phyloP scores from a whole-genome alignment of 2,113 vertebrate species.

The Phaethornis superciliosus region DNA sequence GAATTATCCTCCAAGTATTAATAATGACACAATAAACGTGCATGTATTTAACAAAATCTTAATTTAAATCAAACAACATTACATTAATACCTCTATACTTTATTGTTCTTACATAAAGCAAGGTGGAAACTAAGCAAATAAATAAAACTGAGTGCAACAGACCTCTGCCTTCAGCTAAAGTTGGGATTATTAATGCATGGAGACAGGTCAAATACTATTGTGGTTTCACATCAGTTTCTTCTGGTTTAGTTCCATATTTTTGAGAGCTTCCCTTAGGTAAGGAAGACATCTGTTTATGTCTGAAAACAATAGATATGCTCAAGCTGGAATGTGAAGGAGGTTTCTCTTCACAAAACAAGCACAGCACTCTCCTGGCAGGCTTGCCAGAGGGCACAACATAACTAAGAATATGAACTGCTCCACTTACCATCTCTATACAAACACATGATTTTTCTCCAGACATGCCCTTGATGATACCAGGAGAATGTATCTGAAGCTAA shows the following conservation, averaged over 20 bases:
- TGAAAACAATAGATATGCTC: conserved; percentile 59
- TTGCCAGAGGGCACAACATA: conserved; percentile 70
- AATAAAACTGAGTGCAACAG: conserved; percentile 40
- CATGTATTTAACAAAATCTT: neutral
- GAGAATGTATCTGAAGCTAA: conserved; percentile 53
- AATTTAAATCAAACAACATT: neutral
- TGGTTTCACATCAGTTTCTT: conserved; percentile 67
- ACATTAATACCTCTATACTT: neutral
- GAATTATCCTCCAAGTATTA: neutral
- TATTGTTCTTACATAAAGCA: neutral
- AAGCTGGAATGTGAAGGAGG: conserved; percentile 67
- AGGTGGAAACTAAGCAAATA: conserved; percentile 25
- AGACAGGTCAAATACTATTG: conserved; percentile 65
- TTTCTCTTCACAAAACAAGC: conserved; percentile 71
- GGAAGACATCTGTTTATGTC: conserved; percentile 67
- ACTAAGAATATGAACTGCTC: conserved; percentile 73
- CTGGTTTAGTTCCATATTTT: conserved; percentile 70
- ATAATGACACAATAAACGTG: neutral
- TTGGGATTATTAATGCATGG: conserved; percentile 51
- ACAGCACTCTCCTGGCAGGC: conserved; percentile 61
- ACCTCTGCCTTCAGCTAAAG: conserved; percentile 52
- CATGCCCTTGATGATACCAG: conserved; percentile 9
- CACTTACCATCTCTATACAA: conserved; percentile 59
- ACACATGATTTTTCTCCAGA: conserved; percentile 65
- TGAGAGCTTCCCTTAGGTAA: conserved; percentile 70